Conservation (phyloP, 2,797 vertebrate genomes). For the Paramormyrops hopkinsi region DNA sequence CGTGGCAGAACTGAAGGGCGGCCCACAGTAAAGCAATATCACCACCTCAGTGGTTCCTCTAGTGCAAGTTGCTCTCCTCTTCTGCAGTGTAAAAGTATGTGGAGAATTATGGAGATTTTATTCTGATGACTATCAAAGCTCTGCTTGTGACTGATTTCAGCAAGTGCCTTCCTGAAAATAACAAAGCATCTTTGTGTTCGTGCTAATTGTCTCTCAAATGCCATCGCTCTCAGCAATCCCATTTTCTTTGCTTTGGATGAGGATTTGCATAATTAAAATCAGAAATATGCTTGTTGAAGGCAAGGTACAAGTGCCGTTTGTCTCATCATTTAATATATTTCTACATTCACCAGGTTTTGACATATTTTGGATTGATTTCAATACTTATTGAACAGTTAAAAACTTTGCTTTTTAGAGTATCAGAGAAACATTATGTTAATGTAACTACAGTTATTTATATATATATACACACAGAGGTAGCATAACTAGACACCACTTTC, state of each 20-base stretch:
- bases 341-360: not conserved
- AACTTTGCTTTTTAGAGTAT: not conserved
- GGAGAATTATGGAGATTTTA: not conserved
- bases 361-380: not conserved
- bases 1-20: constrained; percentile 1
- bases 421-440: not conserved
- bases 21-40: not conserved
- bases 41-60: not conserved
- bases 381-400: not conserved
- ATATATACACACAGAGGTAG: not conserved
- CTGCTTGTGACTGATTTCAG: not conserved
- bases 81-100: not conserved
- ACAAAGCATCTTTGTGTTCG: not conserved
- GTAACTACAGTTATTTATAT: not conserved
- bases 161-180: constrained; percentile 11
- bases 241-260: constrained; percentile 17
- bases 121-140: constrained; percentile 15
- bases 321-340: not conserved
- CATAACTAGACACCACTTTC: not conserved
- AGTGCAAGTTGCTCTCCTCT: not conserved
- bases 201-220: constrained; percentile 15
- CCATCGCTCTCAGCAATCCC: constrained; percentile 9
- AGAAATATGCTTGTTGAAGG: constrained; percentile 11
- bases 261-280: constrained; percentile 17
- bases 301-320: constrained; percentile 9